Evolutionary conservation across 35 echinoderm and acorn worm genomes (phyloP), one percentile per base, ranked within the genome.

Genomic region (Anneissia japonica): DNA sequence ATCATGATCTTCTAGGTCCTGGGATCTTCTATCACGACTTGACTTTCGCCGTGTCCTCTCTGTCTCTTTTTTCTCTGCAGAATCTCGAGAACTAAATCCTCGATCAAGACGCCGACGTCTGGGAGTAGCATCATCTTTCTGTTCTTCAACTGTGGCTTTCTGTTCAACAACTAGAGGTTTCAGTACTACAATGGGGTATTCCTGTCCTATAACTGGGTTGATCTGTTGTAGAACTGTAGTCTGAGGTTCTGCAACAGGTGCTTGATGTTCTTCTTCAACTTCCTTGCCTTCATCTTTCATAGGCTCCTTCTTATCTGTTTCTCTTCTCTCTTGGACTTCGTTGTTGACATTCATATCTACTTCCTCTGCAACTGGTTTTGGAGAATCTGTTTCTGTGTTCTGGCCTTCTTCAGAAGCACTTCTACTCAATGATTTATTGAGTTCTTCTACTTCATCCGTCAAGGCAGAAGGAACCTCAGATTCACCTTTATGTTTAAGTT

Each of bases 381-480:
- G 19, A 0, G 35, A 14, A 34, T 84, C 31, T 9, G 32, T 28
- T 37, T 81, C 55, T 29, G 76, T 79, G 1, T 31, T 46, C 1
- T 87, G 84, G 0, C 46, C 90, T 34, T 92, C 90, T 28, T 87
- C 84, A 31, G 90, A 92, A 64, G 81, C 78, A 19, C 77, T 80
- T 36, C 79, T 56, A 72, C 77, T 87, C 30, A 92, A 81, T 37
- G 90, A 92, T 36, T 92, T 55, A 35, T 92, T 86, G 36, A 92
- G 84, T 80, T 92, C 90, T 77, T 92, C 90, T 3, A 92, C 90
- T 72, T 92, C 84, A n/a, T 92, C 85, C 0, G 90, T 80, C 9
- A 92, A 85, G 7, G 77, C 84, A 39, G 86, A 77, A 74, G 90
- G 85, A 32, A 92, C 81, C 13, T 38, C 87, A 39, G n/a, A n/a